These are phyloP conservation scores for Mercenaria mercenaria DNA, from an alignment of 1,140 invertebrate species.

Conservation along the genomic window DNA sequence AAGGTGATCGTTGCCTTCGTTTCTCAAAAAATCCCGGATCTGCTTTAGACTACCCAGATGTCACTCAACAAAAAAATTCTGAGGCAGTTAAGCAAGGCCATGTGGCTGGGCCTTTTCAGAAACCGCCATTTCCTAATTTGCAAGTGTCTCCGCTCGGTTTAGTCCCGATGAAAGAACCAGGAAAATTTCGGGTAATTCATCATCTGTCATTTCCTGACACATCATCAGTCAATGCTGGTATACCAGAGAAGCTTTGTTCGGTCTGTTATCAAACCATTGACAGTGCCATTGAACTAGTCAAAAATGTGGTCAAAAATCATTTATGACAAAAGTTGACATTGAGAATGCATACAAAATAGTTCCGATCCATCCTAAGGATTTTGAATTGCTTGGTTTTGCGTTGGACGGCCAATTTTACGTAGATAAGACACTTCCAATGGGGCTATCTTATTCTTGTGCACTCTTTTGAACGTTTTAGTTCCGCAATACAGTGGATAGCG, in stretches of 20 bases:
- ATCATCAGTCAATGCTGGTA: too few relatives aligned
- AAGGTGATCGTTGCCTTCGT: too few relatives aligned
- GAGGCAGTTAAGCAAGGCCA: neutral
- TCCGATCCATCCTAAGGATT: too few relatives aligned
- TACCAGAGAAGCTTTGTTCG: too few relatives aligned
- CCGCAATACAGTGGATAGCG: conserved; percentile 20
- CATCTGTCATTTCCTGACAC: conserved; percentile 19
- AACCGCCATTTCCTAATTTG: conserved; percentile 32
- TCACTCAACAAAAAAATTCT: neutral
- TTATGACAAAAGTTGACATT: conserved; percentile 59
- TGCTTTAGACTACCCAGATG: neutral
- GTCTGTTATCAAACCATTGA: conserved; percentile 17
- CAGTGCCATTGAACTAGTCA: neutral
- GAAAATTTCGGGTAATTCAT: conserved; percentile 55
- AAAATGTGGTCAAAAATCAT: too few relatives aligned
- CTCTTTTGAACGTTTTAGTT: too few relatives aligned
- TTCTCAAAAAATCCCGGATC: conserved; percentile 37
- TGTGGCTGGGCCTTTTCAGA: conserved; percentile 20
- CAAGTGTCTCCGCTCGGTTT: conserved; percentile 39
- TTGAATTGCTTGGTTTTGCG: too few relatives aligned
- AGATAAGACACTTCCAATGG: conserved; percentile 67
- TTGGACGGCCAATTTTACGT: conserved; percentile 59
- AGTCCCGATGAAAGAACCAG: conserved; percentile 34
- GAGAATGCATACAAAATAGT: conserved; percentile 59
- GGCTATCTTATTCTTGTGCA: conserved; percentile 45